Percentiles rank a stretch among this genome's conserved stretches.
Evolutionary conservation across 2,797 vertebrate species (phyloP).

Genomic region (Notolabrus celidotus): DNA sequence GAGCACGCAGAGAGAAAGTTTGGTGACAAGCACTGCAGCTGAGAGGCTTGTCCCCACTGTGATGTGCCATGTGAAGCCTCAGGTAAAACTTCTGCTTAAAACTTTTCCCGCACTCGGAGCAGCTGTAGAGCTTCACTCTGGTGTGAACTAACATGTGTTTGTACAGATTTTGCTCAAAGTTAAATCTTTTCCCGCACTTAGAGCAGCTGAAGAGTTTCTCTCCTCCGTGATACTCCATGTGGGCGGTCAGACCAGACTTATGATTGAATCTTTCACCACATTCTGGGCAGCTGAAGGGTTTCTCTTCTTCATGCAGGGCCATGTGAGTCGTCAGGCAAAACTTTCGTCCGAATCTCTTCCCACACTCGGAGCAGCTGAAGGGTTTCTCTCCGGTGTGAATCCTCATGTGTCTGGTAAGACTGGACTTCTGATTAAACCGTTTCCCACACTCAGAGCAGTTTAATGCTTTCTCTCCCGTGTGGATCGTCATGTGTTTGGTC

Average conservation of each 20-base stretch:
- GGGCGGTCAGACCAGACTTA: background rate
- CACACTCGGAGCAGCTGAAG: background rate
- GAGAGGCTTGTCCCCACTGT: too few relatives aligned
- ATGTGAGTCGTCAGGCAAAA: background rate
- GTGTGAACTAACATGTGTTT: background rate
- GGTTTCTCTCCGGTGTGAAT: background rate
- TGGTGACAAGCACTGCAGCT: too few relatives aligned
- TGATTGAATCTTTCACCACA: background rate
- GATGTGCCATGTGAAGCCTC: too few relatives aligned
- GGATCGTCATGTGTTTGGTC: background rate
- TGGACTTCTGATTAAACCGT: background rate
- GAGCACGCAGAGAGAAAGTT: too few relatives aligned
- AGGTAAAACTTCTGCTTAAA: too few relatives aligned
- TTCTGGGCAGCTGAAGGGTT: background rate
- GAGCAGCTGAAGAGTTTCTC: background rate
- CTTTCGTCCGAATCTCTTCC: background rate
- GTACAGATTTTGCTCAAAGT: background rate
- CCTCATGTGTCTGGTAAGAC: background rate
- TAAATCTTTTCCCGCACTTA: background rate
- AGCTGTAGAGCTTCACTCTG: background rate
- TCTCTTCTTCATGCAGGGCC: background rate
- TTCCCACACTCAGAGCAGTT: background rate
- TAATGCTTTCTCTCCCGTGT: background rate
- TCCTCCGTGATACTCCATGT: background rate
- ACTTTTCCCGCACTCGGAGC: background rate